Evolutionary conservation across 2,888 invertebrate species (phyloP), one percentile per base, ranked within the genome.

Genomic region (Aelia acuminata): DNA sequence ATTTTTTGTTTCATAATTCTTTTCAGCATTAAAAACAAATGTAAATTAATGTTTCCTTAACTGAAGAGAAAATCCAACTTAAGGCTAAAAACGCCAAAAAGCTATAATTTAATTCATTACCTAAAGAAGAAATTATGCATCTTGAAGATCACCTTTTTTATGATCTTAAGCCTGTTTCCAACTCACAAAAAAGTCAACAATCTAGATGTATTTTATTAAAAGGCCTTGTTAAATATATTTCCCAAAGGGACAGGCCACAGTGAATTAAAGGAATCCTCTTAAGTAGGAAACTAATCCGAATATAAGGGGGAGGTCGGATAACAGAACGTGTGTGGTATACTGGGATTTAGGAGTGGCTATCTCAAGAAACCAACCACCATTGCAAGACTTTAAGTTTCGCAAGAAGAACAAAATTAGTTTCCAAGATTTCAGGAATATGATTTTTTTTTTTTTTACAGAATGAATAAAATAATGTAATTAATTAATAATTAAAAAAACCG

Each of bases 221-320:
- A 70, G 63, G 63, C 7, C 63, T 35, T 70, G 31, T 35, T 70
- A 63, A 63, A 63, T 63, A 63, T 63, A 63, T 63, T 63, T 63
- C 63, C 11, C 15, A 15, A 18, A 35, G 63, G 31, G 35, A 70
- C 31, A 35, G 63, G 35, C 31, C 63, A 70, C 63, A 70, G 63
- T 70, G 63, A 70, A 35, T 35, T 70, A 35, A 15, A 35, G 63
- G 20, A 70, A 70, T 70, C 63, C 63, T 70, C 63, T 70, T 70
- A 70, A 57, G 63, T 35, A 20, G 63, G 63, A 70, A 70, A 70
- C 31, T 70, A 70, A 70, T 70, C 63, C 63, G 63, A 70, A 70
- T 70, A 70, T 70, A 70, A 70, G 63, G 63, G 31, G 63, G 63
- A 70, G 15, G 18, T 70, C 63, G 35, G 63, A 70, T 70, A 70